Percentiles rank a stretch among this genome's conserved stretches.
These are phyloP conservation scores for Philereme transversata DNA, from an alignment of 2,888 invertebrate species.

Conservation along the genomic window DNA sequence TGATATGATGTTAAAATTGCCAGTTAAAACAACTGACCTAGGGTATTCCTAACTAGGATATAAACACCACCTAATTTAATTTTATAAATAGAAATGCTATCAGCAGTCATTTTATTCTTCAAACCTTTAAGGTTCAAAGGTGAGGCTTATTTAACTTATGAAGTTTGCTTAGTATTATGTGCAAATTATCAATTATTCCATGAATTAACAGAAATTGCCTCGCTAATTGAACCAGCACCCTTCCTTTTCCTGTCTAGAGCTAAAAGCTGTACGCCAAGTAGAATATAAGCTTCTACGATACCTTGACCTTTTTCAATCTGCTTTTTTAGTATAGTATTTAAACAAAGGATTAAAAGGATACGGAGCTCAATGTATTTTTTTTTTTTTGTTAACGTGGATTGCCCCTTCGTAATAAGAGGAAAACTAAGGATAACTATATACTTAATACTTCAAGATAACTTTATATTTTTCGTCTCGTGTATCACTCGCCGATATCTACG, in stretches of 20 bases:
- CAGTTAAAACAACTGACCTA: not conserved
- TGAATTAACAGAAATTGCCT: constrained; percentile 42
- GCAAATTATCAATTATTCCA: constrained; percentile 4
- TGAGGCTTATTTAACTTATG: constrained; percentile 7
- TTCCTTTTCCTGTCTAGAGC: not conserved
- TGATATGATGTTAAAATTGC: not conserved
- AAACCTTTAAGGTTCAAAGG: not conserved
- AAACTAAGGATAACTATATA: no score
- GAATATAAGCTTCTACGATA: not conserved
- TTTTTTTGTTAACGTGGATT: no score
- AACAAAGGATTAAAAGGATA: no score
- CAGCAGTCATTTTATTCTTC: no score
- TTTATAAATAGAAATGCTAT: no score
- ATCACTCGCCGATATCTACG: no score
- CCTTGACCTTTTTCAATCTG: not conserved
- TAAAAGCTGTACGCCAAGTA: constrained; percentile 1
- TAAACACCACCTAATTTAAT: not conserved
- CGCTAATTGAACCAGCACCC: constrained; percentile 55
- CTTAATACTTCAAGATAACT: no score
- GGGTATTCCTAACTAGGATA: not conserved
- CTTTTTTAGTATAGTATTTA: no score
- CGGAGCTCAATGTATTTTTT: no score
- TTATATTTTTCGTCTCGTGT: no score
- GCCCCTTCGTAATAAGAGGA: no score
- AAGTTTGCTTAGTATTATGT: not conserved